phyloP scores from a whole-genome alignment of 2,113 vertebrate genomes.

The Odocoileus virginianus region DNA sequence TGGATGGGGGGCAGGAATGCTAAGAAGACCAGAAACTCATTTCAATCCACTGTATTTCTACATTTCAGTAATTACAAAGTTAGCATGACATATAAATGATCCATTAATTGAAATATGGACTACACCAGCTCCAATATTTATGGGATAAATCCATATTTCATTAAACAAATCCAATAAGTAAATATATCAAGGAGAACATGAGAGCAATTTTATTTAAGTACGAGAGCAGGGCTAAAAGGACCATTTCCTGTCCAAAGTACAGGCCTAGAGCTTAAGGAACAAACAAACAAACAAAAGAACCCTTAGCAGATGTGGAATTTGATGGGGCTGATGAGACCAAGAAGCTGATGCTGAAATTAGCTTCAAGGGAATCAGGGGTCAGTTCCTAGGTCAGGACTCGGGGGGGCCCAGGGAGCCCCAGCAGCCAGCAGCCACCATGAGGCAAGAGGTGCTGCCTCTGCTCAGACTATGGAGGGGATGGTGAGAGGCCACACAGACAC shows the following conservation, averaged over 20 bases:
- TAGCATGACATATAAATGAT: slow-evolving; percentile 83
- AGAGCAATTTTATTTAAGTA: slow-evolving; percentile 77
- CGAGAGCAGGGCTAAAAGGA: slow-evolving; percentile 45
- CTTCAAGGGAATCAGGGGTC: not conserved
- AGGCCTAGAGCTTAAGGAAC: not conserved
- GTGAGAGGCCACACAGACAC: not conserved
- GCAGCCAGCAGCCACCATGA: not conserved
- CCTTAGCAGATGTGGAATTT: not conserved
- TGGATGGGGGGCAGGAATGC: slow-evolving; percentile 40
- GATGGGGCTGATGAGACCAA: not conserved
- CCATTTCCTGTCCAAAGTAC: slow-evolving; percentile 37
- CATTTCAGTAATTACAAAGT: slow-evolving; percentile 83
- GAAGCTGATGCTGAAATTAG: not conserved
- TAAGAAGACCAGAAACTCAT: slow-evolving; percentile 67
- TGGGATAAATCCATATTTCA: slow-evolving; percentile 86
- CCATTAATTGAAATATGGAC: slow-evolving; percentile 85
- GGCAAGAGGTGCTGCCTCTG: accelerated
- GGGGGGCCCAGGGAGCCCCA: not conserved
- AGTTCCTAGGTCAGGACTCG: not conserved
- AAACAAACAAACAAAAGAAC: not conserved
- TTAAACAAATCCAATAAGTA: slow-evolving; percentile 84
- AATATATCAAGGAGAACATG: slow-evolving; percentile 80
- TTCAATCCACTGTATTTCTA: slow-evolving; percentile 75
- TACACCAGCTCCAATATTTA: slow-evolving; percentile 80
- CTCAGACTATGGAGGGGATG: not conserved